phyloP scores from a whole-genome alignment of 1,140 invertebrate genomes.

The Drosophila teissieri region DNA sequence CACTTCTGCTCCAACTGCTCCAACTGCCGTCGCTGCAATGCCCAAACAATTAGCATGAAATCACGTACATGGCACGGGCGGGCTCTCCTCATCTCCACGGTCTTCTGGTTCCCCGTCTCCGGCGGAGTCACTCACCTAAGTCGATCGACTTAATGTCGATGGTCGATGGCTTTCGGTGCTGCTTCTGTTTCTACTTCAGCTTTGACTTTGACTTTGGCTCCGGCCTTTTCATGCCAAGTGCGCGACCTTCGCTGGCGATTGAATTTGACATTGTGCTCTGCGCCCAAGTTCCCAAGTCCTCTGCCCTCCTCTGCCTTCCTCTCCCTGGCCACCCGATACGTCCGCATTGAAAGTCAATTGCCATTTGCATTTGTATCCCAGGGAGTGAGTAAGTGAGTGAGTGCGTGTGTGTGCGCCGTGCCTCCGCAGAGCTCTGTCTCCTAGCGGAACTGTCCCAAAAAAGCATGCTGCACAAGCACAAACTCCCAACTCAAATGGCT shows the following conservation, averaged over 20 bases:
- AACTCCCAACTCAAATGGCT: neutral
- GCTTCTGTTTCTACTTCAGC: neutral
- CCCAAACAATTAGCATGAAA: slow-evolving; percentile 69
- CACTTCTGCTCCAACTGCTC: neutral
- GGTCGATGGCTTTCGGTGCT: slow-evolving; percentile 44
- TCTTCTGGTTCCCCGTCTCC: neutral
- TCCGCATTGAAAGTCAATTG: slow-evolving; percentile 70
- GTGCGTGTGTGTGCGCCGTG: slow-evolving; percentile 6
- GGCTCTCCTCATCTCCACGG: slow-evolving; percentile 7
- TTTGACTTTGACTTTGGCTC: slow-evolving; percentile 41
- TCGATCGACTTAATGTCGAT: slow-evolving; percentile 61
- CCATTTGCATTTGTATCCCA: slow-evolving; percentile 67
- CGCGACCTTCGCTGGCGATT: slow-evolving; percentile 70
- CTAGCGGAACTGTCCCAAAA: slow-evolving; percentile 30
- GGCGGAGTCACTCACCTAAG: slow-evolving; percentile 68
- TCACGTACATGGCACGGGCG: slow-evolving; percentile 69
- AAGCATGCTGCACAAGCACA: slow-evolving; percentile 18
- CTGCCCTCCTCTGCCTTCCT: neutral
- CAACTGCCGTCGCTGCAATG: slow-evolving; percentile 11
- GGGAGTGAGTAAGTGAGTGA: slow-evolving; percentile 14
- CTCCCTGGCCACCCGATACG: slow-evolving; percentile 10
- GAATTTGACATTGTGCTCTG: slow-evolving; percentile 70
- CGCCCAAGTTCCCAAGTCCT: neutral
- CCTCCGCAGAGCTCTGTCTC: slow-evolving; percentile 20
- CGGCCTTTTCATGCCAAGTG: slow-evolving; percentile 71